Base-by-base conservation (phyloP, 2,113 vertebrate species). In the Hemibagrus wyckioides region DNA sequence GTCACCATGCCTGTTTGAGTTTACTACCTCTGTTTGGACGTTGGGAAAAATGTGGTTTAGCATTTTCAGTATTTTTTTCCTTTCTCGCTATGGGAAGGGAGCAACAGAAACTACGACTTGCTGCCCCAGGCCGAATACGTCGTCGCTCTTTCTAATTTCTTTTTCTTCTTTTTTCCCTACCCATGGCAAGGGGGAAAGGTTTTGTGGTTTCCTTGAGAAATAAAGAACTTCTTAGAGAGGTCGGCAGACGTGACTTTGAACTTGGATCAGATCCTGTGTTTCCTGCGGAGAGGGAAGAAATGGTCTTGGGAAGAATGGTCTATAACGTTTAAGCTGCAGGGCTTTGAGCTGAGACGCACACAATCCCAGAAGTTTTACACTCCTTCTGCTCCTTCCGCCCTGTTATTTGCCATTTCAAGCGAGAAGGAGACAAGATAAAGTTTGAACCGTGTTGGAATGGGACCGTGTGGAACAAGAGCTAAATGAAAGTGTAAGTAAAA, bases 181-280 rank as follows among this genome's bases (percentile, higher is more conserved):
- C 91, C 92, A 80, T 92, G 94, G 92, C 94, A 93, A 83, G 92
- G 92, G 88, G 85, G 92, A 93, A 93, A 88, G 90, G 91, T 91
- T 92, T 93, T 95, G 93, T 91, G 92, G 93, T 95, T 96, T 94
- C 95, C 93, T 88, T 92, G 92, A 92, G 95, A 96, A 97, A 97
- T 96, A 97, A 97, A 97, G 95, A 96, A 91, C 94, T 96, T 97
- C 94, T 96, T 94, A 94, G 94, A 94, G 93, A 92, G 94, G 95
- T 96, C 94, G 95, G 96, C 94, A 94, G 93, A 96, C 95, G 94
- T 96, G 97, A 97, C 98, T 99, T 99, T 99, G 98, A 99, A 99
- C 97, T 98, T 99, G 97, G 97, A 97, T 97, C 96, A 96, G 96
- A 96, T 96, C 94, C 94, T 96, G 93, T 93, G 96, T 94, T 95